phyloP scores from a whole-genome alignment of 2,888 invertebrate genomes.

The Clepsis dumicolana region DNA sequence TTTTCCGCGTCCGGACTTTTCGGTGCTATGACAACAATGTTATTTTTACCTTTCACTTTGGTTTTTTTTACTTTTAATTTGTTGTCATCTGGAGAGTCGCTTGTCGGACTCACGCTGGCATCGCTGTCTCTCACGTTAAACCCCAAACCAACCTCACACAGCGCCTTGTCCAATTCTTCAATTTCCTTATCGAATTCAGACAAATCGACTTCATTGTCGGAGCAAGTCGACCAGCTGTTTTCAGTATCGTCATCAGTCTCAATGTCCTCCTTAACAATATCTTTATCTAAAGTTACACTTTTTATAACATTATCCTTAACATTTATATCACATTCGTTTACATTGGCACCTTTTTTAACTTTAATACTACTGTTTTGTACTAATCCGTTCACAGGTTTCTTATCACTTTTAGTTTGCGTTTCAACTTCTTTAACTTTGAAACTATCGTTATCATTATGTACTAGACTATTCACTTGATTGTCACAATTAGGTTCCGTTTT shows the following conservation, averaged over 20 bases:
- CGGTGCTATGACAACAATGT: constrained; percentile 47
- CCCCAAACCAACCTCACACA: constrained; percentile 5
- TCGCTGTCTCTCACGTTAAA: constrained; percentile 1
- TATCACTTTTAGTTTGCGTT: neutral
- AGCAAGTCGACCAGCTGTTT: neutral
- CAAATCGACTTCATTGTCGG: constrained; percentile 1
- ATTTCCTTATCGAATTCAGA: constrained; percentile 24
- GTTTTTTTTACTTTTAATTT: constrained; percentile 33
- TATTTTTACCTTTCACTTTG: constrained; percentile 24
- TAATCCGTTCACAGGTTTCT: neutral
- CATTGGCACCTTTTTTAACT: neutral
- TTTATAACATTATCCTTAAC: neutral
- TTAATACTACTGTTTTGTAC: neutral
- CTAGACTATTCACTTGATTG: neutral
- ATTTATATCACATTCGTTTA: constrained; percentile 13
- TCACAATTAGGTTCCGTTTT: neutral
- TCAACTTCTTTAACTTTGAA: neutral
- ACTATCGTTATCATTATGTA: neutral
- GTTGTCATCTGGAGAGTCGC: constrained; percentile 14
- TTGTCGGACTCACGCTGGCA: neutral
- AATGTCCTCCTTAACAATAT: neutral
- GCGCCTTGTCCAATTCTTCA: constrained; percentile 17
- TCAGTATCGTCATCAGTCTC: constrained; percentile 1
- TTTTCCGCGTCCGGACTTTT: constrained; percentile 47
- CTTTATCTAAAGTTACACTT: neutral